These are phyloP conservation scores for Bugula neritina DNA, from an alignment of 2,888 invertebrate genomes.

Conservation along the genomic window DNA sequence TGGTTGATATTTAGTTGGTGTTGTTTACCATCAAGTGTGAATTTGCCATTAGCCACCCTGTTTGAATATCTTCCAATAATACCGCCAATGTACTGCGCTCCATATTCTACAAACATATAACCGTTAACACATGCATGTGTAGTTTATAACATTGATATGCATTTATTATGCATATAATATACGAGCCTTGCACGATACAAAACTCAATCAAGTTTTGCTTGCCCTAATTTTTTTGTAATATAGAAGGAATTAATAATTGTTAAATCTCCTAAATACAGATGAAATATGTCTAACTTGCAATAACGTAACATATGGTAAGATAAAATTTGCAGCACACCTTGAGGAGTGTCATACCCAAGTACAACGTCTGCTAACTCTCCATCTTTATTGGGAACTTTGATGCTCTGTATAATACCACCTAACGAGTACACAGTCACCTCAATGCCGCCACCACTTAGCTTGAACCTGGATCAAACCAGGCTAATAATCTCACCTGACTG, in stretches of 20 bases:
- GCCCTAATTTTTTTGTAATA: too few relatives aligned
- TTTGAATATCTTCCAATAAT: constrained; percentile 82
- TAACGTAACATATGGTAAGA: too few relatives aligned
- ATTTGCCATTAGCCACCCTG: constrained; percentile 64
- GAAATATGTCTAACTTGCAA: too few relatives aligned
- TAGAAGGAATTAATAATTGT: too few relatives aligned
- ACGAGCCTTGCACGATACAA: too few relatives aligned
- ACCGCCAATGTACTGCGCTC: constrained; percentile 70
- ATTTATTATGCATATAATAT: too few relatives aligned
- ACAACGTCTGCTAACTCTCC: constrained; percentile 71
- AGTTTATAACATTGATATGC: too few relatives aligned
- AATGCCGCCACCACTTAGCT: constrained; percentile 54
- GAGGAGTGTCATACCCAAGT: constrained; percentile 73
- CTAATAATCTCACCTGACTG: too few relatives aligned
- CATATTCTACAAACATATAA: not conserved
- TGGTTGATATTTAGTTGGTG: constrained; percentile 69
- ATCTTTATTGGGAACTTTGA: constrained; percentile 69
- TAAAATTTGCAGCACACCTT: too few relatives aligned
- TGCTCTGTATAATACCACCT: constrained; percentile 75
- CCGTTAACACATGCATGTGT: too few relatives aligned
- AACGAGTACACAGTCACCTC: constrained; percentile 63
- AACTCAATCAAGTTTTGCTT: too few relatives aligned
- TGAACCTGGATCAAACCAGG: constrained; percentile 21
- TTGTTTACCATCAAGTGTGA: constrained; percentile 63
- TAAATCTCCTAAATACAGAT: too few relatives aligned